phyloP scores from a whole-genome alignment of 2,113 vertebrate genomes.

The Nyctereutes procyonoides region DNA sequence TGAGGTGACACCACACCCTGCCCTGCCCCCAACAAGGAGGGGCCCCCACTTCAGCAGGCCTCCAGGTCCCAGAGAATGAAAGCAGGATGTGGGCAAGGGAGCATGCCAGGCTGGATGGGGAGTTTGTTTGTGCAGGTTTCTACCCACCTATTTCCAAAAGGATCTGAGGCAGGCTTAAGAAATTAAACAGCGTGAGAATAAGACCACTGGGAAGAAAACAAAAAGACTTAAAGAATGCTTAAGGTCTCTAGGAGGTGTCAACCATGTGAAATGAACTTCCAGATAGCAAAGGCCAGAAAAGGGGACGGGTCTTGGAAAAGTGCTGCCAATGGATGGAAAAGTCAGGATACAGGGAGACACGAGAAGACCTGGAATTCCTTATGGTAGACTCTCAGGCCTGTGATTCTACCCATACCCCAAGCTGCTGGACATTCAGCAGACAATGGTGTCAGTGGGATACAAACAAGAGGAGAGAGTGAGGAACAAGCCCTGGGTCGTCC shows the following conservation, averaged over 20 bases:
- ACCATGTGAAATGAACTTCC: not conserved
- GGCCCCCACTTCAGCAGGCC: not conserved
- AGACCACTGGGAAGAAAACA: not conserved
- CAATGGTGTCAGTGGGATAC: not conserved
- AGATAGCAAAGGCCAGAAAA: not conserved
- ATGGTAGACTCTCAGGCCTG: not conserved
- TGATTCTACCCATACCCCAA: rapidly evolving
- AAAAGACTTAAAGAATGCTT: not conserved
- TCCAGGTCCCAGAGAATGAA: not conserved
- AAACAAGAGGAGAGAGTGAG: not conserved
- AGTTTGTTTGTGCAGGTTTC: conserved; percentile 10
- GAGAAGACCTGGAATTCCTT: not conserved
- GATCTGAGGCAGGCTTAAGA: not conserved
- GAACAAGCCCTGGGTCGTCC: not conserved
- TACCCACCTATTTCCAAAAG: not conserved
- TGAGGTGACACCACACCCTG: not conserved
- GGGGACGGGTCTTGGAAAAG: rapidly evolving
- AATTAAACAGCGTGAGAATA: not conserved
- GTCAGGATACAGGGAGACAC: rapidly evolving
- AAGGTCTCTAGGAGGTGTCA: not conserved
- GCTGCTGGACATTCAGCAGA: not conserved
- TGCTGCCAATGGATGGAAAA: rapidly evolving
- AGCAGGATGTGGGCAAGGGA: conserved; percentile 40
- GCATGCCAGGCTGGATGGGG: not conserved
- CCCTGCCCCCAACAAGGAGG: not conserved